phyloP scores from a whole-genome alignment of 23 tunicate genomes.

The Phallusia fumigata region DNA sequence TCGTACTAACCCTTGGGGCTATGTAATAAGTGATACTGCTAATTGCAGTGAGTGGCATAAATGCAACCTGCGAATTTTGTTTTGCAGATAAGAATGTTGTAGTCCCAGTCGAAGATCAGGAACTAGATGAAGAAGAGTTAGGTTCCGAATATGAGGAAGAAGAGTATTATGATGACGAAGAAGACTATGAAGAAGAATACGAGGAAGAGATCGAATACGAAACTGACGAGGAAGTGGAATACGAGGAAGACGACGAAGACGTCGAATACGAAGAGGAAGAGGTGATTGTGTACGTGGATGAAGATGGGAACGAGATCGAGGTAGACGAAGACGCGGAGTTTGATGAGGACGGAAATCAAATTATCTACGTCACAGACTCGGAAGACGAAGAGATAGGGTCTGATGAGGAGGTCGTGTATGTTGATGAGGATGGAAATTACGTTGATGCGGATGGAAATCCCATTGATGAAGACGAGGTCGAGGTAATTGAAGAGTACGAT shows the following conservation, averaged over 20 bases:
- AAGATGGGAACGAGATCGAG: slow-evolving; percentile 36
- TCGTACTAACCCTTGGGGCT: no score
- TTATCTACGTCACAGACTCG: slow-evolving; percentile 24
- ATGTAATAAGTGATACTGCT: no score
- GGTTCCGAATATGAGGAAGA: slow-evolving; percentile 1
- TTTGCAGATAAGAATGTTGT: neutral
- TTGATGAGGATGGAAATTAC: slow-evolving; percentile 4
- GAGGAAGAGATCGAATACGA: slow-evolving; percentile 14
- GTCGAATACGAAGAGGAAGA: slow-evolving; percentile 35
- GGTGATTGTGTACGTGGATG: slow-evolving; percentile 33
- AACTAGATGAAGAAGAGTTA: slow-evolving; percentile 20
- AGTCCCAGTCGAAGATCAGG: neutral
- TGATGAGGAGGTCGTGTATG: slow-evolving; percentile 35
- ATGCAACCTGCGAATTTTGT: no score
- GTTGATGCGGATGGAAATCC: slow-evolving; percentile 13
- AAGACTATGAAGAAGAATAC: slow-evolving; percentile 17
- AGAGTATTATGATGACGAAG: slow-evolving; percentile 13
- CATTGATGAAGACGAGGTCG: slow-evolving; percentile 20
- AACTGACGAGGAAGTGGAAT: slow-evolving; percentile 29
- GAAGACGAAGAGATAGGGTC: slow-evolving; percentile 25
- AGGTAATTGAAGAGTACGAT: slow-evolving; percentile 16
- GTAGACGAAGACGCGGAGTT: slow-evolving; percentile 7
- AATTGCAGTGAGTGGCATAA: no score
- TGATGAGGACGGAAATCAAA: slow-evolving; percentile 32
- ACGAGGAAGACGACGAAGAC: slow-evolving; percentile 18